These are phyloP conservation scores for Plectrocnemia conspersa DNA, from an alignment of 1,140 invertebrate species.

Conservation along the genomic window DNA sequence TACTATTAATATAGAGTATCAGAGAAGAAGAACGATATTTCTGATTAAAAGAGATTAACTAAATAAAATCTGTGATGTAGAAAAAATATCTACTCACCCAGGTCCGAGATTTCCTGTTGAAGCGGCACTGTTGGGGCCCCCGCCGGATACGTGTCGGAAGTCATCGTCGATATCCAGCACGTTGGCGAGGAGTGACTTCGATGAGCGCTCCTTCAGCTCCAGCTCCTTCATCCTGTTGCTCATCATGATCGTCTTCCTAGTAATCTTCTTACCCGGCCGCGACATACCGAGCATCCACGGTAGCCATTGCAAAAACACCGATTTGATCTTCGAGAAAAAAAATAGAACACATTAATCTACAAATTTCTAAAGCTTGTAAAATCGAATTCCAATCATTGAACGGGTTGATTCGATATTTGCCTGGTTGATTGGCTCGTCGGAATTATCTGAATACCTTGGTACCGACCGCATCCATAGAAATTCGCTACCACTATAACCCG, in stretches of 20 bases:
- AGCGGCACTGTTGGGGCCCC: conserved; percentile 52
- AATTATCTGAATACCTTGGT: too few species aligned
- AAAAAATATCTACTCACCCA: conserved; percentile 40
- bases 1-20: too few species aligned
- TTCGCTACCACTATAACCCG: too few species aligned
- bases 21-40: too few species aligned
- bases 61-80: too few species aligned
- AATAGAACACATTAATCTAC: too few species aligned
- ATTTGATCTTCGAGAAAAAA: conserved; percentile 74
- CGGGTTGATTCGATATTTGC: too few species aligned
- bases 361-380: too few species aligned
- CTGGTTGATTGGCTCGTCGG: too few species aligned
- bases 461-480: too few species aligned
- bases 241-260: conserved; percentile 82
- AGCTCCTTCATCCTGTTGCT: conserved; percentile 84
- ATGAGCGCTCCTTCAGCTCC: conserved; percentile 87
- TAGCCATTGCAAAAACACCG: conserved; percentile 91
- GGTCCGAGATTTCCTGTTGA: conserved; percentile 52
- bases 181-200: conserved; percentile 89
- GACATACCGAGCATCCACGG: conserved; percentile 93
- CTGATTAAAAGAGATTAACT: too few species aligned
- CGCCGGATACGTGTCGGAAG: conserved; percentile 63
- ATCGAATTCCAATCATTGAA: too few species aligned
- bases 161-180: conserved; percentile 93
- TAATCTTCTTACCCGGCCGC: conserved; percentile 90